These are phyloP conservation scores for Xylota segnis DNA, from an alignment of 2,888 invertebrate species.

Conservation along the genomic window DNA sequence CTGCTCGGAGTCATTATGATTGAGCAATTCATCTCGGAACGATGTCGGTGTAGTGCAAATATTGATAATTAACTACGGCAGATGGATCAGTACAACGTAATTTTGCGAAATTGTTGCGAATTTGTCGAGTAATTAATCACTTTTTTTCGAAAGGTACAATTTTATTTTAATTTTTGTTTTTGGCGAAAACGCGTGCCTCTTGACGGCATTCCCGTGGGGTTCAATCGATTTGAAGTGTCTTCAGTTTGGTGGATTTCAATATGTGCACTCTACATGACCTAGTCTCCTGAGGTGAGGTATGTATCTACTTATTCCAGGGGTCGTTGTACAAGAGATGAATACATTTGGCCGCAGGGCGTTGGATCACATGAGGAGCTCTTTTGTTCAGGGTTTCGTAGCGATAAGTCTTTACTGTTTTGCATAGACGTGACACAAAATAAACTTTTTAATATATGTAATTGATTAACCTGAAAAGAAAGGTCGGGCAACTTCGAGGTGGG, in stretches of 20 bases:
- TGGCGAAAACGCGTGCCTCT: background rate
- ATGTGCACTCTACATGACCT: background rate
- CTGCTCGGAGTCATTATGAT: slow-evolving; percentile 2
- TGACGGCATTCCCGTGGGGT: background rate
- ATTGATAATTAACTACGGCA: slow-evolving; percentile 28
- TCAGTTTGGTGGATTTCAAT: background rate
- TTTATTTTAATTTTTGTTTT: background rate
- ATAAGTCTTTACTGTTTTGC: too few relatives aligned
- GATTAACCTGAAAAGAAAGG: too few relatives aligned
- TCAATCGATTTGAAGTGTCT: background rate
- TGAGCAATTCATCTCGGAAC: slow-evolving; percentile 28
- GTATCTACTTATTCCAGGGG: background rate
- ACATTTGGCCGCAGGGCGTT: background rate
- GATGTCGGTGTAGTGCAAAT: slow-evolving; percentile 37
- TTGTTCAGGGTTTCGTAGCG: too few relatives aligned
- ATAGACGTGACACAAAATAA: too few relatives aligned
- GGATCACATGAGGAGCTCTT: too few relatives aligned
- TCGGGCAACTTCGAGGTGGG: too few relatives aligned
- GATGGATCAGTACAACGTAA: background rate
- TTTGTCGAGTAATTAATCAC: slow-evolving; percentile 12
- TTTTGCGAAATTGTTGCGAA: background rate
- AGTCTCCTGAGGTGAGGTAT: background rate
- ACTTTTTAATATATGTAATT: too few relatives aligned
- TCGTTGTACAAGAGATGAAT: background rate
- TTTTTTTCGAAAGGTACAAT: slow-evolving; percentile 18